A percentile compares a stretch with the other conserved stretches of the same genome.
phyloP scores from a whole-genome alignment of 2,888 invertebrate species.

The Cheilosia variabilis region DNA sequence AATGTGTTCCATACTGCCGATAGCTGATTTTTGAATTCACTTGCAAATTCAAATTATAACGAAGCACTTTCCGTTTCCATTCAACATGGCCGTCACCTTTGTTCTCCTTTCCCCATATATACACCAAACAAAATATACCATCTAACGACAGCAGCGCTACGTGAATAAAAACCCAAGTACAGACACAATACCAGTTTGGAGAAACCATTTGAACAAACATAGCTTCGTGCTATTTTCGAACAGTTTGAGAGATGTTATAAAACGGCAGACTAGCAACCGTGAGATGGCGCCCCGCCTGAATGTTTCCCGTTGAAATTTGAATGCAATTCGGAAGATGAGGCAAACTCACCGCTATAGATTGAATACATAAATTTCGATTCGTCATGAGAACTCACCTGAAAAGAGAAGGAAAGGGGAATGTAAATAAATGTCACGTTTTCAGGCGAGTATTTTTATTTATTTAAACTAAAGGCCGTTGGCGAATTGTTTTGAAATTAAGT shows the following conservation, averaged over 20 bases:
- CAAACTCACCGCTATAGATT: not conserved
- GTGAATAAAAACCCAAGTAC: slow-evolving; percentile 27
- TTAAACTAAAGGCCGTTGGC: not conserved
- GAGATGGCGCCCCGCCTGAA: slow-evolving; percentile 31
- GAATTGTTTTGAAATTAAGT: too few species aligned
- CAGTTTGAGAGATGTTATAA: slow-evolving; percentile 27
- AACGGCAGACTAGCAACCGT: slow-evolving; percentile 23
- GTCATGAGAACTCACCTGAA: slow-evolving; percentile 52
- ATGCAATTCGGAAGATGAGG: not conserved
- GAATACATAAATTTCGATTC: not conserved
- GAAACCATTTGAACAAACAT: slow-evolving; percentile 59
- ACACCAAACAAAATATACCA: not conserved
- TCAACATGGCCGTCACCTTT: slow-evolving; percentile 6
- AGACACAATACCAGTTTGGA: not conserved
- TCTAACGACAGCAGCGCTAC: slow-evolving; percentile 62
- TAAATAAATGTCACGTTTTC: not conserved
- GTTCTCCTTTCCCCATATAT: too few species aligned
- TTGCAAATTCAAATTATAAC: slow-evolving; percentile 39
- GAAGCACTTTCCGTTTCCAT: not conserved
- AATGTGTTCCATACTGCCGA: too few species aligned
- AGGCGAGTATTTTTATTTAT: not conserved
- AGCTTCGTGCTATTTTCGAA: slow-evolving; percentile 61
- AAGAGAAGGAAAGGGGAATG: slow-evolving; percentile 21
- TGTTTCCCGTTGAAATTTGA: slow-evolving; percentile 2
- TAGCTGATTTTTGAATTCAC: too few species aligned